phyloP scores from a whole-genome alignment of 92 coral and sea anemone species.

The Palythoa heliodiscus region DNA sequence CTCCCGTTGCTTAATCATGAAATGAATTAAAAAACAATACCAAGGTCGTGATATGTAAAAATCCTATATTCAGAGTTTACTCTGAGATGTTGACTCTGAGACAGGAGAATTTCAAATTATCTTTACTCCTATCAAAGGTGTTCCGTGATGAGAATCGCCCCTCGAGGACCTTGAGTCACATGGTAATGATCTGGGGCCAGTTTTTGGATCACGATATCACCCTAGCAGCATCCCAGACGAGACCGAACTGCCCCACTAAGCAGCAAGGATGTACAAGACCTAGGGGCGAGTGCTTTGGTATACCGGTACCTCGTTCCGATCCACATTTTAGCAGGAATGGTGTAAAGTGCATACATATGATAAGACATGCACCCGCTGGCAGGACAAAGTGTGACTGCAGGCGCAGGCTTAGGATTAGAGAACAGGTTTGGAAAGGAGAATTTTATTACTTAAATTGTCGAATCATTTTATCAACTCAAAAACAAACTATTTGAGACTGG shows the following conservation, averaged over 20 bases:
- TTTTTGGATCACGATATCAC: constrained; percentile 19
- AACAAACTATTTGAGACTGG: too few relatives aligned
- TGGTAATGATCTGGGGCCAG: constrained; percentile 21
- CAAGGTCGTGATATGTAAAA: too few relatives aligned
- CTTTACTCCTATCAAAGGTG: background rate
- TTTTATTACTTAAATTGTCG: background rate
- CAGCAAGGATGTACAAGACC: background rate
- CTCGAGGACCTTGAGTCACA: background rate
- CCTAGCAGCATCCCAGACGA: background rate
- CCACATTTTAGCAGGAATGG: background rate
- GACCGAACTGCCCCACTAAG: background rate
- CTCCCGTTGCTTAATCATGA: too few relatives aligned
- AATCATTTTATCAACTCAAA: background rate
- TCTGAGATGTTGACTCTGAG: too few relatives aligned
- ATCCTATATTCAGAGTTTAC: too few relatives aligned
- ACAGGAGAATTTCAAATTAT: too few relatives aligned
- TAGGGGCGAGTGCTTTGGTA: constrained; percentile 14
- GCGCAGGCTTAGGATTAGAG: background rate
- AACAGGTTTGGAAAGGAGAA: constrained; percentile 1
- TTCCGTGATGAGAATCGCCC: background rate
- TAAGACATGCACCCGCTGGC: constrained; percentile 18
- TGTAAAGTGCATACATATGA: constrained; percentile 9
- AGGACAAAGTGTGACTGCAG: background rate
- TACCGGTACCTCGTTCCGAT: background rate
- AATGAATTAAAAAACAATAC: too few relatives aligned